A percentile compares a stretch with the other conserved stretches of the same genome.
phyloP scores from a whole-genome alignment of 2,113 vertebrate genomes.

The Burhinus bistriatus region DNA sequence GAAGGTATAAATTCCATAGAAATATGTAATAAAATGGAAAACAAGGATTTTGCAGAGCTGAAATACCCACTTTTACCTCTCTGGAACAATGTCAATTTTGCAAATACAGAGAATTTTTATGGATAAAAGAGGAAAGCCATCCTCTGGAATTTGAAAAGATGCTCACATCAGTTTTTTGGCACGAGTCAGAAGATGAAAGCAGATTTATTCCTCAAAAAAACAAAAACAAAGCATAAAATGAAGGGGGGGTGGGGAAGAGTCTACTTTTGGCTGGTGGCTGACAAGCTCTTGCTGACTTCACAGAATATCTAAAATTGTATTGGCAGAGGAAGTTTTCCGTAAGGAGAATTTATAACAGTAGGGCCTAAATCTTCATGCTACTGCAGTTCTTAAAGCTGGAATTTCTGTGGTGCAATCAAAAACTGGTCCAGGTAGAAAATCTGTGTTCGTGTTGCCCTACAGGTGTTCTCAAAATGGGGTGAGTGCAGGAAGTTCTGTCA shows the following conservation, averaged over 20 bases:
- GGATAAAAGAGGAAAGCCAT: neutral
- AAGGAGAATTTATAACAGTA: neutral
- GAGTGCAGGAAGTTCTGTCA: neutral
- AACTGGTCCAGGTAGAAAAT: neutral
- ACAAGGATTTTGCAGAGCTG: neutral
- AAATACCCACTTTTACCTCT: neutral
- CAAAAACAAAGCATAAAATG: neutral
- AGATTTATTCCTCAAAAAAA: neutral
- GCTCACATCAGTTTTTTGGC: neutral
- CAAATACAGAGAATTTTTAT: neutral
- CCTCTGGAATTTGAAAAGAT: neutral
- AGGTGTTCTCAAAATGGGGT: neutral
- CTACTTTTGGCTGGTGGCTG: neutral
- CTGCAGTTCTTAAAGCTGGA: neutral
- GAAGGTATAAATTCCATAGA: neutral
- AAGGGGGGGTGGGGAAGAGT: neutral
- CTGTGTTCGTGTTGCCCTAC: neutral
- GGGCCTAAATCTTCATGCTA: neutral
- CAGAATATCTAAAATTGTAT: neutral
- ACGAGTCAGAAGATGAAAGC: conserved; percentile 11
- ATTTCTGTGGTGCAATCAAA: neutral
- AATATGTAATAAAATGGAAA: neutral
- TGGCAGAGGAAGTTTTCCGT: neutral
- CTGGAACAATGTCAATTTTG: neutral
- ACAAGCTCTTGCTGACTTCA: conserved; percentile 13